Percentiles rank a stretch among this genome's conserved stretches.
Conservation (phyloP, 2,113 vertebrate species). For the Menidia beryllina region DNA sequence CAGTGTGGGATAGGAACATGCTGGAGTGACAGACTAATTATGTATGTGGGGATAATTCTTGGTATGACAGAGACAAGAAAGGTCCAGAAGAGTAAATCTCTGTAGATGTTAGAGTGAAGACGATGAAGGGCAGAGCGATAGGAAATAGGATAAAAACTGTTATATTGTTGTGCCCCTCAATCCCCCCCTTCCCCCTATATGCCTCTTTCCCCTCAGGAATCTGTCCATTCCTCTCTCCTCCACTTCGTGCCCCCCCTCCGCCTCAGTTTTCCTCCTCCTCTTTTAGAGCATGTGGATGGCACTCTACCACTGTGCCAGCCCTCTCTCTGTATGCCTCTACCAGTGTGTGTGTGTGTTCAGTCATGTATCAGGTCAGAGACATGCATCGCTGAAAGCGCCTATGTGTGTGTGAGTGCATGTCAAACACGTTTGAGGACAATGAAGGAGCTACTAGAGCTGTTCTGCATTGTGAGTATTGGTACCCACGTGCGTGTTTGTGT, state of each 20-base stretch:
- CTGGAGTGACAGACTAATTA: constrained; percentile 56
- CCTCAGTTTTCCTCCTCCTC: constrained; percentile 30
- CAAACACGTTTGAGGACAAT: constrained; percentile 77
- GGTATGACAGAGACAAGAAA: constrained; percentile 33
- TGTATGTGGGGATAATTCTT: constrained; percentile 58
- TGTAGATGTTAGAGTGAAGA: constrained; percentile 25
- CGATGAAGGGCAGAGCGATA: constrained; percentile 32
- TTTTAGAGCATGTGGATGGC: constrained; percentile 57
- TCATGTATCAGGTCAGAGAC: constrained; percentile 72
- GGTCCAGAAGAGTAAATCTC: constrained; percentile 15
- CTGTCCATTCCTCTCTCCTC: constrained; percentile 67
- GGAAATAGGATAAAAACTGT: constrained; percentile 47
- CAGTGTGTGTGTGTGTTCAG: constrained; percentile 51
- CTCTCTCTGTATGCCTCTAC: constrained; percentile 36
- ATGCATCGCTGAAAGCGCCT: constrained; percentile 64
- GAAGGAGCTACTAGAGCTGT: constrained; percentile 79
- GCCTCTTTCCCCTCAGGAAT: constrained; percentile 73
- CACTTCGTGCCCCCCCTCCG: constrained; percentile 36
- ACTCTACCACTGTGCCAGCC: constrained; percentile 63
- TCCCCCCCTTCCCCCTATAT: constrained; percentile 68
- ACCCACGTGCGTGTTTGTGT: constrained; percentile 35
- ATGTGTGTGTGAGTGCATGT: constrained; percentile 63
- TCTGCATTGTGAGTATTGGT: constrained; percentile 77
- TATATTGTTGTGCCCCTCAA: constrained; percentile 41
- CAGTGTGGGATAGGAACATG: constrained; percentile 15